Evolutionary conservation across 2,797 vertebrate species (phyloP).

Genomic region (Rhinatrema bivittatum): DNA sequence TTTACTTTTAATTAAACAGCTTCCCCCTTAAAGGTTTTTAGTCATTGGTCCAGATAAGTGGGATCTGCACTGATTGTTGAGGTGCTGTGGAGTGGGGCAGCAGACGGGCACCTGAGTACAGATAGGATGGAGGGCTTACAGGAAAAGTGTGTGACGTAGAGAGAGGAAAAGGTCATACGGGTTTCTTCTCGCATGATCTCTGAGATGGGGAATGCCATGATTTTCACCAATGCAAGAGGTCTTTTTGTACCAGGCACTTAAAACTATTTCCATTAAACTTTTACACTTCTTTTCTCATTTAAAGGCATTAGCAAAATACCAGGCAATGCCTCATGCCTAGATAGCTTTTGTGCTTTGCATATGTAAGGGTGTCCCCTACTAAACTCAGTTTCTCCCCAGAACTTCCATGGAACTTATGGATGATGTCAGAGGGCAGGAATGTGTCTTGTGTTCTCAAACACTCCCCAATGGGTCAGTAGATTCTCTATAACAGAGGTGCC

Average conservation of each 20-base stretch:
- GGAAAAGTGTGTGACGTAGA: conserved; percentile 2
- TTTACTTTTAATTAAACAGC: conserved; percentile 41
- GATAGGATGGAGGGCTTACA: conserved; percentile 3
- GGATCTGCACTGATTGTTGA: conserved; percentile 27
- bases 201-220: conserved; percentile 2
- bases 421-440: too few relatives aligned
- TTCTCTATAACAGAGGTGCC: too few relatives aligned
- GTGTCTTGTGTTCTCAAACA: too few relatives aligned
- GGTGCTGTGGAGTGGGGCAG: conserved; percentile 14
- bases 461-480: too few relatives aligned
- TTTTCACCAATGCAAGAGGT: conserved; percentile 4
- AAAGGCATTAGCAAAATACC: too few relatives aligned
- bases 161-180: conserved; percentile 4
- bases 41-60: conserved; percentile 34
- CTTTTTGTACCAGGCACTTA: not conserved
- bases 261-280: not conserved
- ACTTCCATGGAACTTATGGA: too few relatives aligned
- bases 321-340: too few relatives aligned
- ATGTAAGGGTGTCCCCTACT: too few relatives aligned
- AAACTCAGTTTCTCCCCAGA: too few relatives aligned
- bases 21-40: conserved; percentile 28
- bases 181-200: not conserved
- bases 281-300: too few relatives aligned
- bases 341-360: too few relatives aligned
- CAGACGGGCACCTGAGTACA: conserved; percentile 24